A percentile compares a stretch with the other conserved stretches of the same genome.
phyloP scores from a whole-genome alignment of 2,113 vertebrate genomes.

The Heloderma charlesbogerti region DNA sequence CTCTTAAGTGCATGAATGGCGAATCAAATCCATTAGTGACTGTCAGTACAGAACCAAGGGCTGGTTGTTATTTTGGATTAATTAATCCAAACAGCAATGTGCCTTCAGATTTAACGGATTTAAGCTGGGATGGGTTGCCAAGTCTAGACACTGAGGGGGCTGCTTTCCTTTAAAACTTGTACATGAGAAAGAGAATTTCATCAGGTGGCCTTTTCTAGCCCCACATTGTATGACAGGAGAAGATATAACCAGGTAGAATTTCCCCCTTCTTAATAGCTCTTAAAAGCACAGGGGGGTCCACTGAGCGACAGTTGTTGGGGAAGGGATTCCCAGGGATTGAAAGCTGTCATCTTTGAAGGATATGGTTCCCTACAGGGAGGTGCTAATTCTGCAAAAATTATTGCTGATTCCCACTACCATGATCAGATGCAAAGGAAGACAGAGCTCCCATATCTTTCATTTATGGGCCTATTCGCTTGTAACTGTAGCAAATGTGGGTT shows the following conservation, averaged over 20 bases:
- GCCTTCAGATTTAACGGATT: background rate
- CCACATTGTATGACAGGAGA: background rate
- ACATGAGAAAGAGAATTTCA: background rate
- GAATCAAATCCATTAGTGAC: conserved; percentile 4
- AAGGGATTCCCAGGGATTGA: background rate
- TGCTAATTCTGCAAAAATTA: background rate
- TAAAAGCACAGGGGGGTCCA: background rate
- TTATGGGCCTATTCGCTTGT: too few relatives aligned
- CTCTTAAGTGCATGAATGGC: conserved; percentile 1
- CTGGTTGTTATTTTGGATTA: background rate
- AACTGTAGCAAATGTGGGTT: too few relatives aligned
- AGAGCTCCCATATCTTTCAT: background rate
- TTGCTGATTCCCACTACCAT: background rate
- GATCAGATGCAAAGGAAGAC: background rate
- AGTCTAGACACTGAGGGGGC: background rate
- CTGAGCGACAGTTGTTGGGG: background rate
- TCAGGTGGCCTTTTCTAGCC: background rate
- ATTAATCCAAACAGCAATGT: background rate
- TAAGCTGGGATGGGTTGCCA: background rate
- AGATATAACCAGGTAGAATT: background rate
- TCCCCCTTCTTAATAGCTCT: background rate
- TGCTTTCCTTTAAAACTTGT: background rate
- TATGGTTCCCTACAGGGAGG: background rate
- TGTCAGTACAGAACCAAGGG: background rate
- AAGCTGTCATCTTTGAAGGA: background rate